Evolutionary conservation across 2,888 invertebrate genomes (phyloP).

Genomic region (Eurois occulta): DNA sequence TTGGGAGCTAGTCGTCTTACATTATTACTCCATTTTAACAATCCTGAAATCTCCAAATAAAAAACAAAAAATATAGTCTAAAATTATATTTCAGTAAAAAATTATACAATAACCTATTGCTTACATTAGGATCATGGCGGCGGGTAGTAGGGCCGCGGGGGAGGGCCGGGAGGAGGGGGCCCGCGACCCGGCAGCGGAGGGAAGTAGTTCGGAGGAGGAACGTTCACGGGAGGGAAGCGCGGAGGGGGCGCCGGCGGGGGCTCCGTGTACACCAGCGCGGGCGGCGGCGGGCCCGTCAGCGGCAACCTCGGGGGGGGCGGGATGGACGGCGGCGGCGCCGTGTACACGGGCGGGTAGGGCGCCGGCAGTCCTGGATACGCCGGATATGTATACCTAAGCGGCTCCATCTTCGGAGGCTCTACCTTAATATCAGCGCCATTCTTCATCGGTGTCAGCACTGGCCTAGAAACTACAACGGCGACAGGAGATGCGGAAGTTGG

Average conservation of each 20-base stretch:
- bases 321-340: constrained; percentile 80
- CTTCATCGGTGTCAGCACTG: constrained; percentile 82
- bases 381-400: constrained; percentile 79
- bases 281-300: constrained; percentile 70
- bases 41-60: neutral
- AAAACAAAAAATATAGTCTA: constrained; percentile 71
- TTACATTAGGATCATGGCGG: constrained; percentile 80
- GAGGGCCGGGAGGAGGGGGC: constrained; percentile 78
- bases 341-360: constrained; percentile 85
- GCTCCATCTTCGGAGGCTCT: constrained; percentile 82
- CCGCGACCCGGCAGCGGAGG: constrained; percentile 76
- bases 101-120: constrained; percentile 76
- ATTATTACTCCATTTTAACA: neutral
- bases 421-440: constrained; percentile 82
- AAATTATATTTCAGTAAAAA: constrained; percentile 86
- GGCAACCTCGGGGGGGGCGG: constrained; percentile 80
- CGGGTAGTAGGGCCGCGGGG: constrained; percentile 85
- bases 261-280: constrained; percentile 83
- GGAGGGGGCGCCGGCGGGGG: constrained; percentile 82
- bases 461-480: constrained; percentile 77
- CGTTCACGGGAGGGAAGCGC: constrained; percentile 80
- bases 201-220: constrained; percentile 86
- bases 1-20: neutral
- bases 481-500: constrained; percentile 88
- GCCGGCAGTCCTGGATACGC: constrained; percentile 80